phyloP scores from a whole-genome alignment of 2,888 invertebrate genomes.

The Drosophila niveifrons region DNA sequence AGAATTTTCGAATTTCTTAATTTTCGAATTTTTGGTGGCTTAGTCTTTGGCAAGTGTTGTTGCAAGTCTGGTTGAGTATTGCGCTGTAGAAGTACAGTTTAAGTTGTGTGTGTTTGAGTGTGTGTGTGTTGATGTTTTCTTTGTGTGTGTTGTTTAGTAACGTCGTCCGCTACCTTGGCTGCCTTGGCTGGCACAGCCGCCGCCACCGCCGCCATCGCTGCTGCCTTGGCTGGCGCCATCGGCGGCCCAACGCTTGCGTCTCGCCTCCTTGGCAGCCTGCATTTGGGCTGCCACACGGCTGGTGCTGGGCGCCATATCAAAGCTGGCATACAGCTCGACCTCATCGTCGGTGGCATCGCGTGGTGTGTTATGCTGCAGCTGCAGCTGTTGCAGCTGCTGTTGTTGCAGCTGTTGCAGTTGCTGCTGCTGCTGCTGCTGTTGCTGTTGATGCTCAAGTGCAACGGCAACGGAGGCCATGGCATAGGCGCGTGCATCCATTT shows the following conservation, averaged over 20 bases:
- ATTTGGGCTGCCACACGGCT: constrained; percentile 82
- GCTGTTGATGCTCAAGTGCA: constrained; percentile 69
- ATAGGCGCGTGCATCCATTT: constrained; percentile 71
- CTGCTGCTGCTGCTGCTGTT: constrained; percentile 43
- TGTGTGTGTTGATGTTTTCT: background rate
- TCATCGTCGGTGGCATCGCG: constrained; percentile 81
- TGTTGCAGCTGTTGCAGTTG: constrained; percentile 36
- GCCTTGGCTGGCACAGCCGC: constrained; percentile 69
- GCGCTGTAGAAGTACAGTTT: too few relatives aligned
- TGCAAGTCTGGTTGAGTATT: constrained; percentile 1
- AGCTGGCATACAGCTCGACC: constrained; percentile 82
- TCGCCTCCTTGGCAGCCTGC: constrained; percentile 82
- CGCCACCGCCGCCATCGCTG: constrained; percentile 75
- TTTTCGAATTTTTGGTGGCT: background rate
- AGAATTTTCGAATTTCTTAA: too few relatives aligned
- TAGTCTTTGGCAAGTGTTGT: background rate
- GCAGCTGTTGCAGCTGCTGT: constrained; percentile 23
- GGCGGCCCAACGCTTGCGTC: constrained; percentile 80
- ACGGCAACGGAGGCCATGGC: constrained; percentile 75
- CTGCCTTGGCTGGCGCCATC: constrained; percentile 81
- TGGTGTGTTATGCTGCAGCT: constrained; percentile 22
- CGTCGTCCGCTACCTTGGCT: constrained; percentile 73
- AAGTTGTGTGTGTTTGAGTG: background rate
- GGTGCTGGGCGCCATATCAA: constrained; percentile 77
- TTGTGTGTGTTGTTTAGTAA: constrained; percentile 43